Evolutionary conservation across 37 sponge, comb jelly and placozoan species (phyloP), one percentile per base, ranked within the genome.

Genomic region (Halisarca cf. caerulea): DNA sequence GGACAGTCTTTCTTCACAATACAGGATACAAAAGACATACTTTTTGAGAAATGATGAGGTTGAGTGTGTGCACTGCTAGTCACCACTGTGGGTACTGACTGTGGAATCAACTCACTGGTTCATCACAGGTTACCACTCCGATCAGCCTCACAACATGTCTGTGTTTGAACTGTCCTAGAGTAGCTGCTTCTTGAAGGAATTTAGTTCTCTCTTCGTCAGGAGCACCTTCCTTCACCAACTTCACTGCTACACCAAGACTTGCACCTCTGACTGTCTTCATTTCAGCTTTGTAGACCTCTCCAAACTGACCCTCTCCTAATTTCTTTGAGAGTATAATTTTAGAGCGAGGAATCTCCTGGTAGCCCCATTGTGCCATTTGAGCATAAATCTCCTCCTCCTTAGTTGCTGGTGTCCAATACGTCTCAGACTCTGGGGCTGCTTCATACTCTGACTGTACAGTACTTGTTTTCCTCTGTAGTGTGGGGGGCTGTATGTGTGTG

Each of bases 291-390:
- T 69, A 69, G 35, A 69, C 71, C 37, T 69, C 71, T 34, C 71
- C 71, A 69, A 69, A 69, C 71, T 69, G 36, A 28, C 71, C 71
- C 37, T 69, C 71, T 2, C 71, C 71, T 6, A 69, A 36, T 36
- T 69, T 69, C 20, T n/a, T 69, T 4, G 5, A 28, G 20, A 28
- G 27, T 14, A 2, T 69, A 20, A 69, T 28, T 28, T 69, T 28
- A 36, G 18, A 20, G 4, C 36, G 20, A 4, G 71, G 34, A 28
- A 69, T 69, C 37, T 69, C 71, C 71, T 35, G 71, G 37, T 35
- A 35, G 3, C 33, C 33, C 35, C 37, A 28, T 20, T 6, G 33
- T 3, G 71, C 38, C 37, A 69, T 35, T 69, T 69, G 71, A 30
- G 71, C 37, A 34, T 69, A 69, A 2, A 69, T 69, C 71, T 69